These are phyloP conservation scores for Lepetodrilus schrolli DNA, from an alignment of 2,888 invertebrate genomes.

Conservation along the genomic window DNA sequence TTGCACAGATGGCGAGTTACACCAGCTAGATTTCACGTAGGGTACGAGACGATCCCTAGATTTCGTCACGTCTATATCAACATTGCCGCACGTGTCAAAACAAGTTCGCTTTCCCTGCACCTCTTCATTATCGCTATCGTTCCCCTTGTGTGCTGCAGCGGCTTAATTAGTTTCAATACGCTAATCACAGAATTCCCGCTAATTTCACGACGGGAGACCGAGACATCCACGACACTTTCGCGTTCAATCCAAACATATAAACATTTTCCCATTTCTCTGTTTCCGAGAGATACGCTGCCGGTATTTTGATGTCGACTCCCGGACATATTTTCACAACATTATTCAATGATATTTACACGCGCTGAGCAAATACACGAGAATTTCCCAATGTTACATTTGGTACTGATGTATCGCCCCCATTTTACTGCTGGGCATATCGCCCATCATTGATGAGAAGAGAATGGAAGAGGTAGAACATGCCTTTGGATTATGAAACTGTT, in stretches of 20 bases:
- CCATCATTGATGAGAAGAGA: too few species aligned
- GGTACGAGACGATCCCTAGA: slow-evolving; percentile 13
- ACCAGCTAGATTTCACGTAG: slow-evolving; percentile 1
- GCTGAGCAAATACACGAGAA: neutral
- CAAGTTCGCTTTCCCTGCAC: neutral
- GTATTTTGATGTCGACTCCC: neutral
- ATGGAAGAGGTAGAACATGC: too few species aligned
- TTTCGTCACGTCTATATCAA: slow-evolving; percentile 14
- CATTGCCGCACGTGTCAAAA: slow-evolving; percentile 25
- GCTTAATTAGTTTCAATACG: slow-evolving; percentile 21
- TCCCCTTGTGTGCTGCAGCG: neutral
- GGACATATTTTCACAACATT: slow-evolving; percentile 23
- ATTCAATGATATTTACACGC: slow-evolving; percentile 15
- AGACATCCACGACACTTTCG: neutral
- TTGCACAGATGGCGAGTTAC: neutral
- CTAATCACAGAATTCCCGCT: slow-evolving; percentile 20
- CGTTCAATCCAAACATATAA: slow-evolving; percentile 11
- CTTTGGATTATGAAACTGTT: too few species aligned
- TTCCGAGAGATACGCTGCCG: slow-evolving; percentile 6
- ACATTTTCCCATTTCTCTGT: slow-evolving; percentile 12
- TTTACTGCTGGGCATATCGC: slow-evolving; percentile 9
- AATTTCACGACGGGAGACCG: slow-evolving; percentile 16
- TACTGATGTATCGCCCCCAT: neutral
- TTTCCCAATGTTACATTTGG: slow-evolving; percentile 2
- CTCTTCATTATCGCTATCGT: neutral